A percentile compares a stretch with the other conserved stretches of the same genome.
Conservation (phyloP, 2,888 invertebrate species). For the Schrankia costaestrigalis region DNA sequence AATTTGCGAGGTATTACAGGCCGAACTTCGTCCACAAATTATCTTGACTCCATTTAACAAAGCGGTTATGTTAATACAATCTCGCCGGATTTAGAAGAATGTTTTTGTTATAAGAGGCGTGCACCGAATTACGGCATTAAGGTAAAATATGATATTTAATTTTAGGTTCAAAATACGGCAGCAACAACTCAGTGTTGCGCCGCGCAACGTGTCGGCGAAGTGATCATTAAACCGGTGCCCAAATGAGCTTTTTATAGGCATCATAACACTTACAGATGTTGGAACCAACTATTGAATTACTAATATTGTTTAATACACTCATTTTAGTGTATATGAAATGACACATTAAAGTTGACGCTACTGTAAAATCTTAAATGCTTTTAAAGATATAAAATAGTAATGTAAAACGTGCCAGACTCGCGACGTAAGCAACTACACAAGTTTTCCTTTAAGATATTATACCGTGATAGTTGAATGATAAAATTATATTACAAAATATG, state of each 20-base stretch:
- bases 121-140: conserved; percentile 62
- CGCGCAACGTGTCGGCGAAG: conserved; percentile 43
- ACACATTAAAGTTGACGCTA: conserved; percentile 46
- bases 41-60: conserved; percentile 78
- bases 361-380: conserved; percentile 57
- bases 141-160: conserved; percentile 67
- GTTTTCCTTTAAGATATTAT: too few species aligned
- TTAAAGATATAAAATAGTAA: conserved; percentile 28
- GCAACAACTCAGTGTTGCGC: conserved; percentile 38
- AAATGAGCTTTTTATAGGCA: conserved; percentile 67
- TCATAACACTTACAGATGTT: conserved; percentile 65
- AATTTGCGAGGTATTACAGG: conserved; percentile 80
- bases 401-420: conserved; percentile 17
- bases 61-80: conserved; percentile 78
- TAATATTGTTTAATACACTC: conserved; percentile 63
- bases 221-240: conserved; percentile 58
- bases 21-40: conserved; percentile 79
- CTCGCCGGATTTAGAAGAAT: conserved; percentile 68
- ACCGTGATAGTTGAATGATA: too few species aligned
- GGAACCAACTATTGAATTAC: conserved; percentile 67
- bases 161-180: conserved; percentile 45
- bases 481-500: too few species aligned
- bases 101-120: conserved; percentile 67
- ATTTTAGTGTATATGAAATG: conserved; percentile 52
- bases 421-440: conserved; percentile 15